Conservation (phyloP, 2,797 vertebrate genomes). For the Prionace glauca region DNA sequence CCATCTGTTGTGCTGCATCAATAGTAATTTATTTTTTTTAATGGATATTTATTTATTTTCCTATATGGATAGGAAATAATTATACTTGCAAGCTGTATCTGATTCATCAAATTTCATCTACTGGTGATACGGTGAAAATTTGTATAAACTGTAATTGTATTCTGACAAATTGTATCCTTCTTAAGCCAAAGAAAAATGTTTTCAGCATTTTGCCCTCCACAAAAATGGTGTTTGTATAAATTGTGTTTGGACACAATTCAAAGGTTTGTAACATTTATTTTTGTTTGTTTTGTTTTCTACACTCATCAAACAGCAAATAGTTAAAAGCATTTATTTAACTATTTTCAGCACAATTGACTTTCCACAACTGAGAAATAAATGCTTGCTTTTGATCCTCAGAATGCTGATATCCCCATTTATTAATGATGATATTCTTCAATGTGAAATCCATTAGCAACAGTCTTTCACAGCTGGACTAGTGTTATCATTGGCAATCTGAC, state of each 20-base stretch:
- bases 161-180: background rate
- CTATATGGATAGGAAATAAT: background rate
- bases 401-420: background rate
- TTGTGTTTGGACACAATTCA: background rate
- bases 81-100: background rate
- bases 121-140: background rate
- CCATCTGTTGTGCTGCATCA: too few species aligned
- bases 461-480: constrained; percentile 8
- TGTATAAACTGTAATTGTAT: background rate
- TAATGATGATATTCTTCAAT: background rate
- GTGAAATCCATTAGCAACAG: background rate
- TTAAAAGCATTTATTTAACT: background rate
- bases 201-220: background rate
- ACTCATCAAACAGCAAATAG: background rate
- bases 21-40: too few species aligned
- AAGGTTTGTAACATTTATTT: background rate
- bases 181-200: background rate
- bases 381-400: background rate
- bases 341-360: background rate
- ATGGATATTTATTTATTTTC: background rate
- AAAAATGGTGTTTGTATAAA: background rate
- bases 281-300: background rate
- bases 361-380: background rate
- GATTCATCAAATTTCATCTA: background rate
- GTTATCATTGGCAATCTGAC: constrained; percentile 13